These are phyloP conservation scores for Pygoscelis antarcticus DNA, from an alignment of 2,113 vertebrate genomes.

Conservation along the genomic window DNA sequence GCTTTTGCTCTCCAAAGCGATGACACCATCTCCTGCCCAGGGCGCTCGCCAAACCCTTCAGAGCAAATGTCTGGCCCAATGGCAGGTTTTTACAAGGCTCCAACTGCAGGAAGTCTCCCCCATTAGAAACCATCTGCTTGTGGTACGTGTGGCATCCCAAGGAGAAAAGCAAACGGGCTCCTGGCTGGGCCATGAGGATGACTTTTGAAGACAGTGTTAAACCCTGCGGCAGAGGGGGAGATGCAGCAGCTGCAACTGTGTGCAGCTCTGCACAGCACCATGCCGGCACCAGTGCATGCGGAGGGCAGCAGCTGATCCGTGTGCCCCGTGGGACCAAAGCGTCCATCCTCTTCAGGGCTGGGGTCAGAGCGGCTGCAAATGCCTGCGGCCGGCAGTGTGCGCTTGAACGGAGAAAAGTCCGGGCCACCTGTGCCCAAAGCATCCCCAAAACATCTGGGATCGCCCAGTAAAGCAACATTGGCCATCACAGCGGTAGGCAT, in stretches of 20 bases:
- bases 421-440: neutral
- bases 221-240: neutral
- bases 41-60: neutral
- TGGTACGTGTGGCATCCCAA: accelerated
- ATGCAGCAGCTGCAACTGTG: neutral
- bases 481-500: accelerated
- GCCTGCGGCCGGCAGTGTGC: accelerated
- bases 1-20: neutral
- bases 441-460: neutral
- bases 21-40: neutral
- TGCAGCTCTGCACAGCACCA: neutral
- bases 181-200: accelerated
- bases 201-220: neutral
- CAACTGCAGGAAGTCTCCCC: neutral
- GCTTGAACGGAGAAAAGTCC: neutral
- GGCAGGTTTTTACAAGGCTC: neutral
- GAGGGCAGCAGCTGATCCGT: neutral
- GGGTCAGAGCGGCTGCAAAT: accelerated
- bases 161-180: neutral
- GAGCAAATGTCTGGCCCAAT: neutral
- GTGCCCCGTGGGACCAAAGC: neutral
- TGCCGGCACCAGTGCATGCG: accelerated
- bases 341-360: neutral
- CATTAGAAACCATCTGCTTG: neutral
- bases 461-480: neutral